phyloP scores from a whole-genome alignment of 2,888 invertebrate species.

The Agrotis ipsilon region DNA sequence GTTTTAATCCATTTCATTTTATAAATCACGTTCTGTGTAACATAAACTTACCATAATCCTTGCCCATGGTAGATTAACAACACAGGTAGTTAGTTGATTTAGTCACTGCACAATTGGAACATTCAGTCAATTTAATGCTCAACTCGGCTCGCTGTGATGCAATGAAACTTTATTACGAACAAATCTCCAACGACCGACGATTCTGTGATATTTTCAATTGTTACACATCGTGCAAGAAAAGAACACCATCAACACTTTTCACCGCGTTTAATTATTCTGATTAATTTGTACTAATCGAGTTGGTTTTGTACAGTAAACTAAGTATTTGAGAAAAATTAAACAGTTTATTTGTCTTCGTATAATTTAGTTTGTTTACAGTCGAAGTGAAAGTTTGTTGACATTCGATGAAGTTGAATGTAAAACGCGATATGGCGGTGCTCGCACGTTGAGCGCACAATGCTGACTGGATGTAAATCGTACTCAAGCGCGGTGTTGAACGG shows the following conservation, averaged over 20 bases:
- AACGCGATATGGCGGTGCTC: constrained; percentile 31
- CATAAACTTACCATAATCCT: constrained; percentile 80
- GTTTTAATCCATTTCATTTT: neutral
- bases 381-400: constrained; percentile 66
- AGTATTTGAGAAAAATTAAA: constrained; percentile 6
- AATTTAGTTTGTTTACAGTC: constrained; percentile 53
- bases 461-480: constrained; percentile 46
- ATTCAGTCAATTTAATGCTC: constrained; percentile 53
- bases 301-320: constrained; percentile 11
- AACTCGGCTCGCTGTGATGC: constrained; percentile 37
- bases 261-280: constrained; percentile 46
- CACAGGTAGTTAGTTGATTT: constrained; percentile 42
- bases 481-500: constrained; percentile 7
- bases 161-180: constrained; percentile 44
- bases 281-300: constrained; percentile 12
- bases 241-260: constrained; percentile 48
- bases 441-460: constrained; percentile 44
- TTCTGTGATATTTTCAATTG: constrained; percentile 59
- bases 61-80: constrained; percentile 73
- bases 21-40: constrained; percentile 7
- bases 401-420: constrained; percentile 26
- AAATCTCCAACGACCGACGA: constrained; percentile 42
- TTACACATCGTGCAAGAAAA: constrained; percentile 45
- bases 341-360: constrained; percentile 16
- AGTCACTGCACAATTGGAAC: constrained; percentile 57